A percentile compares a stretch with the other conserved stretches of the same genome.
phyloP scores from a whole-genome alignment of 2,888 invertebrate species.

The Saturnia japonica region DNA sequence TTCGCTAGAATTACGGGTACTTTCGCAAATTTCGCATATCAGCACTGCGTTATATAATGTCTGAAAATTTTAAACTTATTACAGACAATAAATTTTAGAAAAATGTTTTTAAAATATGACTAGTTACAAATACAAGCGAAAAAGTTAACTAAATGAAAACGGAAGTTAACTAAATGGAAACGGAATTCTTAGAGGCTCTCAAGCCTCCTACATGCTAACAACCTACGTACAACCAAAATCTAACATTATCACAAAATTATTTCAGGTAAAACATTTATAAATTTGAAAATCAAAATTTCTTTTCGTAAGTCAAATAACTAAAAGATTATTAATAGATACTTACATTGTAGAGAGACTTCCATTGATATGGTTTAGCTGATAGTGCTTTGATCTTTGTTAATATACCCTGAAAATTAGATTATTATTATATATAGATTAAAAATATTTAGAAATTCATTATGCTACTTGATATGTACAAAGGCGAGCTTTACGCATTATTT shows the following conservation, averaged over 20 bases:
- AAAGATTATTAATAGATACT: conserved; percentile 35
- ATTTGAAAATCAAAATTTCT: not conserved
- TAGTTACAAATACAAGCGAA: too few relatives aligned
- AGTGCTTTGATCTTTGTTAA: conserved; percentile 84
- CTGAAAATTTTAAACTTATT: conserved; percentile 60
- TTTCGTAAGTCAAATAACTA: not conserved
- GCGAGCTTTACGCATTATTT: too few relatives aligned
- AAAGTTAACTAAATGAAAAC: too few relatives aligned
- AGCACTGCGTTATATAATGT: conserved; percentile 86
- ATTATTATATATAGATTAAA: not conserved
- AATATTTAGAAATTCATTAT: not conserved
- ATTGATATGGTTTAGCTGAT: conserved; percentile 84
- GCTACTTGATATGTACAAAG: too few relatives aligned
- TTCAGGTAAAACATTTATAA: not conserved
- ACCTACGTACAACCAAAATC: too few relatives aligned
- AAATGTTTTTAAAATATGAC: too few relatives aligned
- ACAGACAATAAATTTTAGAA: too few relatives aligned
- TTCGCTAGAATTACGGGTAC: conserved; percentile 66
- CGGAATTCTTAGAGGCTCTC: not conserved
- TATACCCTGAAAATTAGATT: conserved; percentile 76
- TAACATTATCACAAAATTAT: not conserved
- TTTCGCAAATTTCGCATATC: conserved; percentile 85
- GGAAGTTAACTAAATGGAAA: too few relatives aligned
- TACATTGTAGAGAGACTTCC: conserved; percentile 87
- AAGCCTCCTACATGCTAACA: too few relatives aligned